Evolutionary conservation across 2,888 invertebrate genomes (phyloP), one percentile per base, ranked within the genome.

Genomic region (Synanthedon formicaeformis): DNA sequence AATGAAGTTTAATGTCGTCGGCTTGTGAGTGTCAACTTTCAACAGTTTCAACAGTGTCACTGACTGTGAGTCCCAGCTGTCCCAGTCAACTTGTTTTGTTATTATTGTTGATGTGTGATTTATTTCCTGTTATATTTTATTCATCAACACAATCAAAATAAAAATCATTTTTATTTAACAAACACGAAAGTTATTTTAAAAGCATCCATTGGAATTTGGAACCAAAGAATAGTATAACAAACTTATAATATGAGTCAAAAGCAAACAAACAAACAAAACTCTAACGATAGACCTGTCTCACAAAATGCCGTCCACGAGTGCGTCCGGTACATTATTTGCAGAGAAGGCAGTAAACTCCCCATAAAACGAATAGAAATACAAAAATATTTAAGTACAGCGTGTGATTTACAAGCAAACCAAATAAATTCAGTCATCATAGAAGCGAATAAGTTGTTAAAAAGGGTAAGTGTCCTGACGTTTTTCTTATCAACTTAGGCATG

Each of bases 301-400:
- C 67, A 70, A 11, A 70, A 71, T 12, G 60, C 76, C 2, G 67
- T 78, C 4, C 73, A 67, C 13, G 81, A 83, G 60, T 87, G 86
- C 52, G 82, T 80, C 5, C 73, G 79, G 6, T 85, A 63, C 53
- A 72, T 87, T 27, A 40, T 83, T 11, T 78, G 71, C 57, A 68
- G 82, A 0, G 82, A 85, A 71, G 78, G 80, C 14, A 82, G 81
- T 56, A 86, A 86, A 64, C 64, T 77, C 51, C 85, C 84, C 0
- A 73, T 87, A 13, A 81, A 78, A 62, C 71, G 78, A 4, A 58
- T 68, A 2, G 85, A 86, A 60, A 78, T 87, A 34, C 54, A 64
- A 2, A 82, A 79, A 58, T 75, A 83, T 58, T 60, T 87, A 4
- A 63, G 52, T 48, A 66, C 60, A 41, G 63, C 62, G 2, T 75